These are phyloP conservation scores for Oreochromis mossambicus DNA, from an alignment of 2,797 vertebrate genomes.

Conservation along the genomic window DNA sequence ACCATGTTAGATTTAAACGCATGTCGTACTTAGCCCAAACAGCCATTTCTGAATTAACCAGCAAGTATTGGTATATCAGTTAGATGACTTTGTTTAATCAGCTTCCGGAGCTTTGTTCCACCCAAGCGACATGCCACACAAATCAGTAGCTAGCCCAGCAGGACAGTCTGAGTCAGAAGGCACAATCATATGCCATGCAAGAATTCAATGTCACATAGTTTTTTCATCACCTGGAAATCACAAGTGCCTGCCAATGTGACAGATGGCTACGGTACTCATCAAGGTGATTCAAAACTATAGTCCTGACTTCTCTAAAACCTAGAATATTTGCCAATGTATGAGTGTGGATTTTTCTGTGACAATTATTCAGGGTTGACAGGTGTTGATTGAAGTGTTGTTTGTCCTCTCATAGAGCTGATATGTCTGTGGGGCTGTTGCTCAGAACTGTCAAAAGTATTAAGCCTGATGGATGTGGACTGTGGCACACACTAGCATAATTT, in stretches of 20 bases:
- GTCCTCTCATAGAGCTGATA: slow-evolving; percentile 2
- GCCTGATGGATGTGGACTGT: background rate
- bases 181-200: background rate
- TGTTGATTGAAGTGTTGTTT: slow-evolving; percentile 32
- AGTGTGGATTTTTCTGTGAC: background rate
- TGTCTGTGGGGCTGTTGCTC: slow-evolving; percentile 18
- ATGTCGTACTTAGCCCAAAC: background rate
- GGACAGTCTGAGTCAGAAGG: slow-evolving; percentile 18
- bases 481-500: background rate
- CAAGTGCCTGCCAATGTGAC: slow-evolving; percentile 41
- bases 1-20: background rate
- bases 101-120: slow-evolving; percentile 13
- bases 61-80: background rate
- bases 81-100: slow-evolving; percentile 24
- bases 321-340: background rate
- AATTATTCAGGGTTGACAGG: slow-evolving; percentile 19
- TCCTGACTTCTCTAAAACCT: background rate
- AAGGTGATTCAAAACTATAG: slow-evolving; percentile 31
- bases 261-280: slow-evolving; percentile 35
- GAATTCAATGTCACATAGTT: background rate
- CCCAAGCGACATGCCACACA: background rate
- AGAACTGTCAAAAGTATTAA: slow-evolving; percentile 12
- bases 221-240: slow-evolving; percentile 33
- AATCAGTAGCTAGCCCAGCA: slow-evolving; percentile 25
- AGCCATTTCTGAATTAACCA: background rate